Conservation (phyloP, 1,140 invertebrate genomes). For the Oncopeltus fasciatus region DNA sequence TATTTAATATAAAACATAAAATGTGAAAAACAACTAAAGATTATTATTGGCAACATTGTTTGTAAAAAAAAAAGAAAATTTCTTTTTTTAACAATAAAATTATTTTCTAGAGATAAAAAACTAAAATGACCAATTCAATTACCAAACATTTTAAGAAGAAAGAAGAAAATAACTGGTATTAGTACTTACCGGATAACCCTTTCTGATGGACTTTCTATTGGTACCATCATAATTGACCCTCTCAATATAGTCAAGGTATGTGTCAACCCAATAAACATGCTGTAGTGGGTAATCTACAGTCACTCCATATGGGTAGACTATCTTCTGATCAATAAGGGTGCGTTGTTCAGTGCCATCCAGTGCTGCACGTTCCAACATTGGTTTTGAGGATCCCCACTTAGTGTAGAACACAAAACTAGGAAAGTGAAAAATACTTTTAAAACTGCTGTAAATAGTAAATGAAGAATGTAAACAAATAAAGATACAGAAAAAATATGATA, state of each 20-base stretch:
- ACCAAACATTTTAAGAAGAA: background rate
- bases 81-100: background rate
- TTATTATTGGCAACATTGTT: too few relatives aligned
- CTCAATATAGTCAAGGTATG: slow-evolving; percentile 58
- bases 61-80: too few relatives aligned
- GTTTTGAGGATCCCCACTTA: slow-evolving; percentile 48
- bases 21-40: too few relatives aligned
- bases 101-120: background rate
- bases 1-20: too few relatives aligned
- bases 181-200: slow-evolving; percentile 37
- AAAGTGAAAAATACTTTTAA: slow-evolving; percentile 9
- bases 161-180: too few relatives aligned
- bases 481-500: too few relatives aligned
- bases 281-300: slow-evolving; percentile 54
- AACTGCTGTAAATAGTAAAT: too few relatives aligned
- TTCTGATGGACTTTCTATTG: slow-evolving; percentile 46
- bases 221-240: slow-evolving; percentile 52
- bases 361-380: slow-evolving; percentile 43
- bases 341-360: slow-evolving; percentile 43
- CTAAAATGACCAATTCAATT: background rate
- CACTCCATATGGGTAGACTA: slow-evolving; percentile 57
- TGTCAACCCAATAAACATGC: slow-evolving; percentile 65
- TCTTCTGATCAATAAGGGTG: slow-evolving; percentile 41
- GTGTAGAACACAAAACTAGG: slow-evolving; percentile 58
- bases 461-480: too few relatives aligned